Base-by-base conservation (phyloP, 1,140 invertebrate genomes). In the Drosophila subobscura region DNA sequence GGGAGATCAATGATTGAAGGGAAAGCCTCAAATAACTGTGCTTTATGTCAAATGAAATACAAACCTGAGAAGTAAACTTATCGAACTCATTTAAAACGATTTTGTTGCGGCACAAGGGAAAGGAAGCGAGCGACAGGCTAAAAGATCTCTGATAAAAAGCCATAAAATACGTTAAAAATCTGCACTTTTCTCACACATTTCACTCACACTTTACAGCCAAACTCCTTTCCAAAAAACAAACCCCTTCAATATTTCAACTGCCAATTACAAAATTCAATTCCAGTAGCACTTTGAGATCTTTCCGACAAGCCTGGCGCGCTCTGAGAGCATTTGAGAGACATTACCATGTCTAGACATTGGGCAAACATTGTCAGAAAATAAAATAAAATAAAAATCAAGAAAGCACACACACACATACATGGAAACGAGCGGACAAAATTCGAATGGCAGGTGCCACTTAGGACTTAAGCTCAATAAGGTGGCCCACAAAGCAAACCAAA, bases 401-500 rank as follows among this genome's bases (percentile, higher is more conserved):
- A 27, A 27, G 25, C 5, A 27, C 25, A 37, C 33, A 37, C 8
- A 4, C 10, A 33, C 29, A 33, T 2, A 8, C 2, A 33, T 8
- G 8, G 7, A 33, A 33, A 33, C 2, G 12, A 49, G 37, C 8
- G 47, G 42, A 41, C 20, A 27, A 55, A 66, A 72, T 53, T 29
- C 47, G 58, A 60, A 70, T 85, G 79, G 81, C 80, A 85, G 81
- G 81, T 85, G 81, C 80, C 80, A 77, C 71, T 79, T 85, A 66
- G 46, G 63, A 79, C 76, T 42, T 57, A 63, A 72, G 59, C 79
- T 54, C 78, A 56, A 52, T 52, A 52, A 74, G 70, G 70, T 77
- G 74, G 61, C 56, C 71, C 47, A 52, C 33, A 37, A 20, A 55
- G 61, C 33, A 29, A 51, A 66, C 54, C 77, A 67, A 80, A 80